Evolutionary conservation across 64 coral and sea anemone genomes (phyloP).

Genomic region (Trachythela sp.): DNA sequence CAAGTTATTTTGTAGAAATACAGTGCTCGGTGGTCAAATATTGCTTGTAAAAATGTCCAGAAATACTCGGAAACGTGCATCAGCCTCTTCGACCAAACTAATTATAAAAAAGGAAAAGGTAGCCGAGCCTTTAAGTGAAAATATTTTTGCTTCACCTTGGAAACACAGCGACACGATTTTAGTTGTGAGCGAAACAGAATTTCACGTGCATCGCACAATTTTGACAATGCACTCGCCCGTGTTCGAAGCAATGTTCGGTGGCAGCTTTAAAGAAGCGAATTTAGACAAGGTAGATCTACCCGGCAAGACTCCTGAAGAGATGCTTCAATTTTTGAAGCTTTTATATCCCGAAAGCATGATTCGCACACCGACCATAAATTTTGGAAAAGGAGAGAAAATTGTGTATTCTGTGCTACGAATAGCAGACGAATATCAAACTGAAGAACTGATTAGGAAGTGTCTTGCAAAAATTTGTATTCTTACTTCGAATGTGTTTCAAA

Average conservation of each 20-base stretch:
- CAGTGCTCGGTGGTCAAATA: no score
- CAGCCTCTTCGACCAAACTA: no score
- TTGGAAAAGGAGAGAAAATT: neutral
- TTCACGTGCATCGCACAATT: constrained; percentile 28
- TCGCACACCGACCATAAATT: neutral
- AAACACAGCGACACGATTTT: constrained; percentile 13
- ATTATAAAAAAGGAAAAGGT: no score
- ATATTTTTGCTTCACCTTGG: constrained; percentile 17
- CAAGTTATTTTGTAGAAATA: no score
- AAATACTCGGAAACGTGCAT: no score
- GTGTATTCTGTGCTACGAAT: neutral
- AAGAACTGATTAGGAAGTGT: neutral
- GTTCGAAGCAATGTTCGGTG: constrained; percentile 17
- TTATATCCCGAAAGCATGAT: neutral
- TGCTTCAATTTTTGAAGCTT: neutral
- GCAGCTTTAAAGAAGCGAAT: neutral
- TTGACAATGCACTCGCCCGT: constrained; percentile 23
- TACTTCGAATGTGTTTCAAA: neutral
- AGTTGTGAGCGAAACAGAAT: neutral
- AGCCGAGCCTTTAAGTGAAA: neutral
- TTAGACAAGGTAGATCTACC: neutral
- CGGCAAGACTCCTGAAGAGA: neutral
- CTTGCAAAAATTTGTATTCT: neutral
- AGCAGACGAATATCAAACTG: neutral
- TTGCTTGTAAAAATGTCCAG: no score